A percentile compares a stretch with the other conserved stretches of the same genome.
These are phyloP conservation scores for Tringa solitaria DNA, from an alignment of 2,113 vertebrate species.

Conservation along the genomic window DNA sequence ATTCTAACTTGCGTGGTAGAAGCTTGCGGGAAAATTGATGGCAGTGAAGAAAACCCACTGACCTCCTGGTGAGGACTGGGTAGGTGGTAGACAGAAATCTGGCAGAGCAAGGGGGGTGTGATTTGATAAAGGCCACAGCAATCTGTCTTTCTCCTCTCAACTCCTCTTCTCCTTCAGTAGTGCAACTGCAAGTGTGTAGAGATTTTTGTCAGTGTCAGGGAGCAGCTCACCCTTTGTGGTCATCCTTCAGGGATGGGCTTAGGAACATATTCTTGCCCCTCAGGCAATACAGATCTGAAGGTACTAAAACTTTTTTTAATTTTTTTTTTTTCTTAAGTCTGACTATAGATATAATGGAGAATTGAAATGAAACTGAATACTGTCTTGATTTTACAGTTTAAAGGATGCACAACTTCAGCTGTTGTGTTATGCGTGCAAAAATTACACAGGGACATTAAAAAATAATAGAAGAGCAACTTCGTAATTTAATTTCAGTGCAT, in stretches of 20 bases:
- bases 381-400: background rate
- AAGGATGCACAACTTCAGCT: background rate
- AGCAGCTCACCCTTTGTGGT: background rate
- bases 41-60: background rate
- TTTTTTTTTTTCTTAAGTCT: background rate
- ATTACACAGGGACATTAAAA: background rate
- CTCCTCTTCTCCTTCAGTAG: background rate
- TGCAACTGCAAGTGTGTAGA: background rate
- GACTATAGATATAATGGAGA: fast-evolving
- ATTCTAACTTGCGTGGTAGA: background rate
- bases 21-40: background rate
- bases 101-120: background rate
- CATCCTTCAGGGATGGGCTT: background rate
- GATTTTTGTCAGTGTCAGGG: background rate
- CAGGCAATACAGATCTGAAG: background rate
- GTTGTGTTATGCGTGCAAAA: background rate
- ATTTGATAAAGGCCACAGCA: background rate
- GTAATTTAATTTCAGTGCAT: background rate
- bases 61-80: background rate
- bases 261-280: background rate
- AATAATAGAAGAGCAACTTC: background rate
- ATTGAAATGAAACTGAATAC: background rate
- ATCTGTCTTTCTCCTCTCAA: background rate
- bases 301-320: background rate
- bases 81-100: background rate